Conservation (phyloP, 1,140 invertebrate genomes). For the Cotesia typhae region DNA sequence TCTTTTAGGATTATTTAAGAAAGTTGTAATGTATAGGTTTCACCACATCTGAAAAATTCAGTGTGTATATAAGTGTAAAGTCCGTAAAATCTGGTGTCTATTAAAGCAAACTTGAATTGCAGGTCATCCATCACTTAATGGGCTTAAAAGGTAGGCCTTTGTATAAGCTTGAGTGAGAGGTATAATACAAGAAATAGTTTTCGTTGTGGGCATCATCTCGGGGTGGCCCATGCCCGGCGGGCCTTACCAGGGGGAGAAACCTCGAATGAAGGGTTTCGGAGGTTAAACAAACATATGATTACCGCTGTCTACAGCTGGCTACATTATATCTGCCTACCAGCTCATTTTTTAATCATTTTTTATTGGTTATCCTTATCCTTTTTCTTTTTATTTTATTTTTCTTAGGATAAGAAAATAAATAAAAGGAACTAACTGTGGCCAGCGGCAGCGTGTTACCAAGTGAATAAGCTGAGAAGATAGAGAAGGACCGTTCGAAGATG, state of each 20-base stretch:
- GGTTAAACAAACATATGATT: constrained; percentile 68
- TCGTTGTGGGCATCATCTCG: constrained; percentile 48
- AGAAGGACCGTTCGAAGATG: constrained; percentile 19
- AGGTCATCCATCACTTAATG: constrained; percentile 56
- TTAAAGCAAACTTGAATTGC: constrained; percentile 48
- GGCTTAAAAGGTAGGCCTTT: constrained; percentile 30
- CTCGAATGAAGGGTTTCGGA: constrained; percentile 64
- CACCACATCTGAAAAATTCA: constrained; percentile 44
- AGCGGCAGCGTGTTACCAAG: constrained; percentile 16
- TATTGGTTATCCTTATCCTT: no score
- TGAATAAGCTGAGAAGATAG: neutral
- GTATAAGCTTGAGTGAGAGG: constrained; percentile 19
- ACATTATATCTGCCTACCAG: constrained; percentile 63
- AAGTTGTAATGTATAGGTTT: no score
- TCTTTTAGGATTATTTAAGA: neutral
- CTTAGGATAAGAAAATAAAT: constrained; percentile 14
- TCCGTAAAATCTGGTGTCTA: constrained; percentile 59
- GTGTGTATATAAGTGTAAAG: constrained; percentile 52
- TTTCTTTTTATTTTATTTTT: constrained; percentile 16
- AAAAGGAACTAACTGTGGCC: constrained; percentile 23
- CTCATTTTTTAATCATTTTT: constrained; percentile 45
- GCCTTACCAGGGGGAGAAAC: constrained; percentile 47
- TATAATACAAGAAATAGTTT: constrained; percentile 59
- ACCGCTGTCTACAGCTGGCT: constrained; percentile 66
- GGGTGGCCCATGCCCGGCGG: constrained; percentile 57